Percentiles rank a stretch among this genome's conserved stretches.
phyloP scores from a whole-genome alignment of 2,113 vertebrate species.

The Carollia perspicillata region DNA sequence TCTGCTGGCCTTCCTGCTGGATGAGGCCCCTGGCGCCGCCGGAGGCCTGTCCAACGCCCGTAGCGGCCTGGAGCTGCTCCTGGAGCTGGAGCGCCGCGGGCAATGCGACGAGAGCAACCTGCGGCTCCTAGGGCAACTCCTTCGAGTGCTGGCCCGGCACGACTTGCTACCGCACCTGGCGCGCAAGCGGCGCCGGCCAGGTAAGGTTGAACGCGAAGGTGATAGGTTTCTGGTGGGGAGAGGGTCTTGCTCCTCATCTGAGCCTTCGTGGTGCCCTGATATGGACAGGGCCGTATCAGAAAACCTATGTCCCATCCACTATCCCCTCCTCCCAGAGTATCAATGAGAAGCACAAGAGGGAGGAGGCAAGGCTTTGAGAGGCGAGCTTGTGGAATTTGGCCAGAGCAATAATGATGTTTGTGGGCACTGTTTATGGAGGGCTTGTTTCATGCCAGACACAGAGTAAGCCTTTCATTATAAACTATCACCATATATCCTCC shows the following conservation, averaged over 20 bases:
- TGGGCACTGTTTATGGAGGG: neutral
- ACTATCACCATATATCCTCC: neutral
- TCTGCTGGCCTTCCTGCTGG: slow-evolving; percentile 89
- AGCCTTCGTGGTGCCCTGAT: neutral
- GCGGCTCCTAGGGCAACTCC: slow-evolving; percentile 86
- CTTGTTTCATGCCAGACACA: neutral
- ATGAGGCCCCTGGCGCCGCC: slow-evolving; percentile 86
- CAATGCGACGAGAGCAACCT: slow-evolving; percentile 88
- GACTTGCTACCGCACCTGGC: slow-evolving; percentile 90
- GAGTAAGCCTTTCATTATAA: neutral
- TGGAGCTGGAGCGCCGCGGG: slow-evolving; percentile 89
- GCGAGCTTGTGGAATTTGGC: neutral
- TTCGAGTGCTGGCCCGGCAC: slow-evolving; percentile 90
- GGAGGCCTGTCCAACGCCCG: slow-evolving; percentile 80
- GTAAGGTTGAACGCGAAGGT: slow-evolving; percentile 68
- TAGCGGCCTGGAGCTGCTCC: slow-evolving; percentile 86
- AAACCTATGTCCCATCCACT: no score
- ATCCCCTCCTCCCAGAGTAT: neutral
- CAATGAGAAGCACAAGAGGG: neutral
- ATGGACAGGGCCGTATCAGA: neutral
- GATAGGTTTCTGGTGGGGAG: neutral
- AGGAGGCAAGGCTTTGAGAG: slow-evolving; percentile 5
- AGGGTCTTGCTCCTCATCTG: neutral
- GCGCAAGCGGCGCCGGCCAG: slow-evolving; percentile 87
- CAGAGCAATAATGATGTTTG: neutral